Evolutionary conservation across 2,797 vertebrate species (phyloP).

Genomic region (Anguilla obscura): DNA sequence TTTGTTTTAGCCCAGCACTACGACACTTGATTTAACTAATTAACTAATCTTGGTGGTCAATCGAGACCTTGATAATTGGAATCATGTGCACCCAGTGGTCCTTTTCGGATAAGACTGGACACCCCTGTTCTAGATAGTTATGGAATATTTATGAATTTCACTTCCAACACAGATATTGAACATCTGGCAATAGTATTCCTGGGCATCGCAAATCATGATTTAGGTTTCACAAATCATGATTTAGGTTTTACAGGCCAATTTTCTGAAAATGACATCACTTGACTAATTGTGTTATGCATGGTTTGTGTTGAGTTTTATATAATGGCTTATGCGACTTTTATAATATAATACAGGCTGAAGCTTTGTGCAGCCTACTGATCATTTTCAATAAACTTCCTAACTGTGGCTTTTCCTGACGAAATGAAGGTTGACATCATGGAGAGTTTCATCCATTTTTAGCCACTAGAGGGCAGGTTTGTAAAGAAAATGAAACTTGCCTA

Average conservation of each 20-base stretch:
- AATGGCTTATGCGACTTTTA: background rate
- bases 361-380: background rate
- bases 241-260: background rate
- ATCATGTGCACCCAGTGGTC: too few relatives aligned
- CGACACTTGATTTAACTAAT: too few relatives aligned
- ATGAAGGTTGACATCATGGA: background rate
- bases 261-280: background rate
- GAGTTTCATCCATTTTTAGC: background rate
- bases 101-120: too few relatives aligned
- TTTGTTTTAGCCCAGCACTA: too few relatives aligned
- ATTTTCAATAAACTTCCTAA: background rate
- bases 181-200: background rate
- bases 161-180: background rate
- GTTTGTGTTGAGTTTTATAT: background rate
- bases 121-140: too few relatives aligned
- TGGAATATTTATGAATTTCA: too few relatives aligned
- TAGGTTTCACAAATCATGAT: background rate
- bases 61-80: too few relatives aligned
- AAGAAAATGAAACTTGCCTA: slow-evolving; percentile 14
- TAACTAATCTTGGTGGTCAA: too few relatives aligned
- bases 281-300: background rate
- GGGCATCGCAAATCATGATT: background rate
- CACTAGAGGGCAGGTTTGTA: slow-evolving; percentile 29
- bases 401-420: background rate
- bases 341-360: background rate